Percentiles rank a stretch among this genome's conserved stretches.
Conservation (phyloP, 2,888 invertebrate species). For the Encarsia formosa region DNA sequence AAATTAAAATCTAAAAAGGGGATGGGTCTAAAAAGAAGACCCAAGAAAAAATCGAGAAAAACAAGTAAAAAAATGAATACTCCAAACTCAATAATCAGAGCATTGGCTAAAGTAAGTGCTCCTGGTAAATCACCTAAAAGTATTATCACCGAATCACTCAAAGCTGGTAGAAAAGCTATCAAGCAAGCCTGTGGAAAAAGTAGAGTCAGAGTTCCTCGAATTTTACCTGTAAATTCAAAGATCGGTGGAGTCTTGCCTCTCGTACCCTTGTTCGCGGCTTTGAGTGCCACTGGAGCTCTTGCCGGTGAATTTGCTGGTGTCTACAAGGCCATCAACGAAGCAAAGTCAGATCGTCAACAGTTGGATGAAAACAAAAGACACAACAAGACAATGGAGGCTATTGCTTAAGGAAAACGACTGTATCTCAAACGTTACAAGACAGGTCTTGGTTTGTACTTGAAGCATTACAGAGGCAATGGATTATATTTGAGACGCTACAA, state of each 20-base stretch:
- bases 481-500: neutral
- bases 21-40: too few relatives aligned
- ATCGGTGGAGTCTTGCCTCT: neutral
- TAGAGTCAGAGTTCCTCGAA: constrained; percentile 10
- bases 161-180: neutral
- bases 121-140: neutral
- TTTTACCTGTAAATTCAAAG: neutral
- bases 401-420: neutral
- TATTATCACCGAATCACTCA: neutral
- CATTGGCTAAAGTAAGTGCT: neutral
- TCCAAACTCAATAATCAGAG: too few relatives aligned
- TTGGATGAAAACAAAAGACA: neutral
- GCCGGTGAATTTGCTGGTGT: neutral
- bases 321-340: neutral
- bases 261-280: neutral
- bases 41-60: too few relatives aligned
- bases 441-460: neutral
- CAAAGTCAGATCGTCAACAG: neutral
- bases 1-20: too few relatives aligned
- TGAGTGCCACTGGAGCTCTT: neutral
- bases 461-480: neutral
- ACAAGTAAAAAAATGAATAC: too few relatives aligned
- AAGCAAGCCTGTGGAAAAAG: constrained; percentile 9
- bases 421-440: neutral
- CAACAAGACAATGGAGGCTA: neutral